Conservation (phyloP, 2,797 vertebrate genomes). For the Potorous gilbertii region DNA sequence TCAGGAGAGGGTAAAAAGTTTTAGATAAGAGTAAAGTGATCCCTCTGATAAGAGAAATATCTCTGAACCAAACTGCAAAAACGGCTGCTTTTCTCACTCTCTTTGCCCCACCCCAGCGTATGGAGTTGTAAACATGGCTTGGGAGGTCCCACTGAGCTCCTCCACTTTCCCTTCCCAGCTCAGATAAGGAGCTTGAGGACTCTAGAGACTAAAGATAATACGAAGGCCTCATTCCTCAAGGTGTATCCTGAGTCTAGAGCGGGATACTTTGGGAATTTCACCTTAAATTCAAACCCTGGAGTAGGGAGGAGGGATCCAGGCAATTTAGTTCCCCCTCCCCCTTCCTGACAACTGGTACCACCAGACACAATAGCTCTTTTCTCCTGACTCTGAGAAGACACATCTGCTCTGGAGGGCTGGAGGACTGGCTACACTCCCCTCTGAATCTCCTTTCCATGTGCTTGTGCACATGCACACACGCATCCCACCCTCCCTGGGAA, state of each 20-base stretch:
- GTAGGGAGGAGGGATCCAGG: constrained; percentile 17
- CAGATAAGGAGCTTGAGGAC: background rate
- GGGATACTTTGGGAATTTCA: background rate
- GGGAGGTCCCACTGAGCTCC: constrained; percentile 30
- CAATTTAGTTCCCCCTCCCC: constrained; percentile 21
- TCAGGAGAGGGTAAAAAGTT: too few species aligned
- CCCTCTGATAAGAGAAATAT: constrained; percentile 55
- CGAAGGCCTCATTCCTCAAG: background rate
- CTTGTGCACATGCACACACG: background rate
- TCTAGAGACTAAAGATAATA: background rate
- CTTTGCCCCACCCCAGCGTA: too few species aligned
- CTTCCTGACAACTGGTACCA: constrained; percentile 49
- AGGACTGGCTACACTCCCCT: background rate
- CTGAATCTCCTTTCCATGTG: background rate
- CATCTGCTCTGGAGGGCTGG: constrained; percentile 20
- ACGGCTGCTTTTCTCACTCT: constrained; percentile 67
- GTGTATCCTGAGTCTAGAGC: background rate
- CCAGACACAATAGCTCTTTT: constrained; percentile 32
- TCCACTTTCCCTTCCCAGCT: too few species aligned
- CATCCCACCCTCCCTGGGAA: background rate
- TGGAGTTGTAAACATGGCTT: too few species aligned
- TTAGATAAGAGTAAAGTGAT: constrained; percentile 8
- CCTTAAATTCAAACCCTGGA: background rate
- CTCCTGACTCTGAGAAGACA: constrained; percentile 33
- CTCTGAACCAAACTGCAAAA: constrained; percentile 8